Percentiles rank a stretch among this genome's conserved stretches.
These are phyloP conservation scores for Coenonympha arcania DNA, from an alignment of 2,888 invertebrate genomes.

Conservation along the genomic window DNA sequence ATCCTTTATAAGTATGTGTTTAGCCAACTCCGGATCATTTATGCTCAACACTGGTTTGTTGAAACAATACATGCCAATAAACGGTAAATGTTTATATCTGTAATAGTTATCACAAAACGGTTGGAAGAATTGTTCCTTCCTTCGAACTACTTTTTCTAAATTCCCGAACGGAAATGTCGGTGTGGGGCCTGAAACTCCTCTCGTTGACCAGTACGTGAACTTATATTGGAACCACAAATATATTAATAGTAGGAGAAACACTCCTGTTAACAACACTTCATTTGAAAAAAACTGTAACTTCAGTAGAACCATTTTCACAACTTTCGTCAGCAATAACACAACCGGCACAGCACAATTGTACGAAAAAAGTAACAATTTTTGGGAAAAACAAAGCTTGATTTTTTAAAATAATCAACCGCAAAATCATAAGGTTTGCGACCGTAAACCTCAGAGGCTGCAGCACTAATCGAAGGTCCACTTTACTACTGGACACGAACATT, in stretches of 20 bases:
- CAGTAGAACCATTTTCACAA: constrained; percentile 17
- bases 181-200: constrained; percentile 71
- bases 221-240: constrained; percentile 43
- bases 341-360: too few species aligned
- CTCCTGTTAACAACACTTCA: constrained; percentile 33
- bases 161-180: constrained; percentile 78
- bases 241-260: constrained; percentile 35
- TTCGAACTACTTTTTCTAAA: constrained; percentile 68
- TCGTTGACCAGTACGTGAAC: constrained; percentile 75
- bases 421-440: constrained; percentile 1
- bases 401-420: background rate
- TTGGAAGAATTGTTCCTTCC: constrained; percentile 75
- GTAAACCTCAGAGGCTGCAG: constrained; percentile 1
- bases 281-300: constrained; percentile 23
- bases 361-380: background rate
- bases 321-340: too few species aligned
- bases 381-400: too few species aligned
- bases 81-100: constrained; percentile 64
- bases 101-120: constrained; percentile 75
- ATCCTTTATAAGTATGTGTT: constrained; percentile 75
- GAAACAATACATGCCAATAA: constrained; percentile 77
- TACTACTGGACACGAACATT: constrained; percentile 19
- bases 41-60: constrained; percentile 76
- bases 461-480: constrained; percentile 3
- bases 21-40: constrained; percentile 76